Conservation (phyloP, 1,140 invertebrate species). For the Drosophila orosa region DNA sequence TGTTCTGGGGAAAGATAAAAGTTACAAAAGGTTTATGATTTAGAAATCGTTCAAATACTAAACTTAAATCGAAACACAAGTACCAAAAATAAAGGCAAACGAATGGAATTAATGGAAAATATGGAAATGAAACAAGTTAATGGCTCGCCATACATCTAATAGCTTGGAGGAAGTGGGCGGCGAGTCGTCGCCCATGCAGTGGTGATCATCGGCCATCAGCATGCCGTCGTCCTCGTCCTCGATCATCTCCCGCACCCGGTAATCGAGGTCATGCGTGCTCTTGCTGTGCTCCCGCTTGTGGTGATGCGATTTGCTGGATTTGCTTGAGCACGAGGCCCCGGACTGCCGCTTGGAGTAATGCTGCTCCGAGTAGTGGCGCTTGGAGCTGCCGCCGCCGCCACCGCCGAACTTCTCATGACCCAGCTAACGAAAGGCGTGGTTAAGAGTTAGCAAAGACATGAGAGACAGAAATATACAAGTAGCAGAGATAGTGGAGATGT, state of each 20-base stretch:
- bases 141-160: conserved; percentile 59
- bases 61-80: conserved; percentile 21
- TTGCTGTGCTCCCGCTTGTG: conserved; percentile 72
- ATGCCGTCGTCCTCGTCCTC: conserved; percentile 68
- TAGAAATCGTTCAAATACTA: not conserved
- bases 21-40: not conserved
- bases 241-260: conserved; percentile 67
- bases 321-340: conserved; percentile 36
- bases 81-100: conserved; percentile 22
- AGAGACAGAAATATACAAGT: conserved; percentile 31
- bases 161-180: conserved; percentile 68
- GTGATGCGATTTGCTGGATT: conserved; percentile 66
- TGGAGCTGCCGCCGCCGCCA: conserved; percentile 59
- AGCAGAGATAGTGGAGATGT: conserved; percentile 7
- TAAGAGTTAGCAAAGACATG: conserved; percentile 55
- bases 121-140: not conserved
- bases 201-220: conserved; percentile 69
- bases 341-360: conserved; percentile 86
- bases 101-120: not conserved
- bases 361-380: conserved; percentile 70
- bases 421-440: conserved; percentile 39
- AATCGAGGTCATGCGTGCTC: conserved; percentile 69
- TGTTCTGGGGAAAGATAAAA: conserved; percentile 62
- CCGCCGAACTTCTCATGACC: conserved; percentile 81
- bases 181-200: conserved; percentile 73